phyloP scores from a whole-genome alignment of 2,113 vertebrate species.

The Egretta garzetta region DNA sequence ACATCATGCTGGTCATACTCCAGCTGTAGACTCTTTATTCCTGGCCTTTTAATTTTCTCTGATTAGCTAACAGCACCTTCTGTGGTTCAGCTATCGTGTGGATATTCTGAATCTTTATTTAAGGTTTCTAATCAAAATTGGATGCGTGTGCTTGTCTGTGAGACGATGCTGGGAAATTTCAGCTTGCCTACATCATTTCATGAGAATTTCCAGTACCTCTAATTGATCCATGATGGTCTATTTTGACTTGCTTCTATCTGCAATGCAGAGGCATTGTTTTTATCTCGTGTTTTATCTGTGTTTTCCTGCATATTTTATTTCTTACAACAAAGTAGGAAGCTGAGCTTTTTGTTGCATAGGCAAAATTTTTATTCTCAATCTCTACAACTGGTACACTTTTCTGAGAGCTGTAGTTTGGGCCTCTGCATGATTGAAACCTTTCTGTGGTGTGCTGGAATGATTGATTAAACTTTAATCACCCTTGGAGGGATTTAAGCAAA shows the following conservation, averaged over 20 bases:
- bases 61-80: constrained; percentile 50
- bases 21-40: constrained; percentile 37
- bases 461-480: neutral
- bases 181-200: constrained; percentile 12
- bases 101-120: constrained; percentile 23
- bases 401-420: neutral
- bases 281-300: neutral
- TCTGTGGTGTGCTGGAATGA: neutral
- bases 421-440: neutral
- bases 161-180: constrained; percentile 28
- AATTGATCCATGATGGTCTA: constrained; percentile 53
- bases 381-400: neutral
- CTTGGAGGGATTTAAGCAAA: neutral
- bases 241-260: constrained; percentile 10
- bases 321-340: neutral
- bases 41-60: constrained; percentile 54
- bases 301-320: neutral
- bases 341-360: neutral
- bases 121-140: constrained; percentile 44
- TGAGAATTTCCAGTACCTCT: constrained; percentile 50
- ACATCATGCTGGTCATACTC: constrained; percentile 26
- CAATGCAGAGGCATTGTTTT: neutral
- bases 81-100: constrained; percentile 14
- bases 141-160: constrained; percentile 10
- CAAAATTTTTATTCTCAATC: neutral